A percentile compares a stretch with the other conserved stretches of the same genome.
These are phyloP conservation scores for Drosophila lacicola DNA, from an alignment of 2,888 invertebrate species.

Conservation along the genomic window DNA sequence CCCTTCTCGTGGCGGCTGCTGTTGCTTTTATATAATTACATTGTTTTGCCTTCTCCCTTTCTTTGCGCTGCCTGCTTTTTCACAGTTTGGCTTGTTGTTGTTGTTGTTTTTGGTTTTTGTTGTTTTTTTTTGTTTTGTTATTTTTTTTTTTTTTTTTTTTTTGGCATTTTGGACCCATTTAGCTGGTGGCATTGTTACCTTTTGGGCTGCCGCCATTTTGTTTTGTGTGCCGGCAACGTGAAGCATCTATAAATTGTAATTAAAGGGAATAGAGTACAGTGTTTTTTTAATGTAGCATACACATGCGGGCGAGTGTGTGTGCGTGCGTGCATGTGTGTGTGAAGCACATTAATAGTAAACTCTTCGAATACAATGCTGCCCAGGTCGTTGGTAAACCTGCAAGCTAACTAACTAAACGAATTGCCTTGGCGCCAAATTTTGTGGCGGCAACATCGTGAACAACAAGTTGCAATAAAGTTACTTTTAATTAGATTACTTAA, in stretches of 20 bases:
- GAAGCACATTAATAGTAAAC: constrained; percentile 1
- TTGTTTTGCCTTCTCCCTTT: constrained; percentile 27
- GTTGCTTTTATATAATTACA: constrained; percentile 75
- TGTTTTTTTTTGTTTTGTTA: constrained; percentile 16
- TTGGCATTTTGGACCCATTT: constrained; percentile 29
- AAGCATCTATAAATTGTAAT: constrained; percentile 76
- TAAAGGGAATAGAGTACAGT: constrained; percentile 50
- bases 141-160: constrained; percentile 21
- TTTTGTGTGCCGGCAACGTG: constrained; percentile 53
- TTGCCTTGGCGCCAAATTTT: constrained; percentile 53
- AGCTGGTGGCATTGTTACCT: constrained; percentile 48
- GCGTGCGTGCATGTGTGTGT: constrained; percentile 10
- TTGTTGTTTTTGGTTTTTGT: constrained; percentile 6
- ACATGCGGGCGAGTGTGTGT: neutral
- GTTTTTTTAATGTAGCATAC: no score
- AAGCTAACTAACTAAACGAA: neutral
- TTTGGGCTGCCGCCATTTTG: constrained; percentile 57
- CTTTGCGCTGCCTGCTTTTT: constrained; percentile 19
- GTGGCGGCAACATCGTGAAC: constrained; percentile 54
- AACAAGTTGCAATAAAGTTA: constrained; percentile 65
- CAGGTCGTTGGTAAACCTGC: constrained; percentile 1
- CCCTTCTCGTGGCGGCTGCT: constrained; percentile 45
- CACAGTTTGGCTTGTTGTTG: constrained; percentile 15
- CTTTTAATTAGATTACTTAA: constrained; percentile 72
- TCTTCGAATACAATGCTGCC: constrained; percentile 1